These are phyloP conservation scores for Pyrrhia umbra DNA, from an alignment of 2,888 invertebrate genomes.

Conservation along the genomic window DNA sequence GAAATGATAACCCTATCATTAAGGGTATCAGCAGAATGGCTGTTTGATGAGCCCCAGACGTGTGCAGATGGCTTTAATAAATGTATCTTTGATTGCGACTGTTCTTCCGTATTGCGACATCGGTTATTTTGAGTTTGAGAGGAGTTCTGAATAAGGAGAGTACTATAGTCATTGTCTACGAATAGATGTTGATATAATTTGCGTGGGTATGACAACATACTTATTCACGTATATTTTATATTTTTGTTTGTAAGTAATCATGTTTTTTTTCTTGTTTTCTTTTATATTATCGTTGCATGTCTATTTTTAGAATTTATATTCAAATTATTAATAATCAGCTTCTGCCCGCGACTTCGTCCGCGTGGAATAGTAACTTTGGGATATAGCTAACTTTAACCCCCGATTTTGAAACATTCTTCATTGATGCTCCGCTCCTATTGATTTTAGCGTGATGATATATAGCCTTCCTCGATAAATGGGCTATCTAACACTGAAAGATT, in stretches of 20 bases:
- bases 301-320: too few species aligned
- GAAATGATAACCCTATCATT: slow-evolving; percentile 57
- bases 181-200: neutral
- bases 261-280: too few species aligned
- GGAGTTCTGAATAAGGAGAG: neutral
- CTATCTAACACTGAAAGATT: too few species aligned
- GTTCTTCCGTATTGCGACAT: slow-evolving; percentile 1
- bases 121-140: neutral
- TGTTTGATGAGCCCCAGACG: slow-evolving; percentile 51
- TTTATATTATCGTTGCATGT: too few species aligned
- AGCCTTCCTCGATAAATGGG: too few species aligned
- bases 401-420: too few species aligned
- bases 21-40: slow-evolving; percentile 52
- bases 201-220: neutral
- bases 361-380: too few species aligned
- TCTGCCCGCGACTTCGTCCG: too few species aligned
- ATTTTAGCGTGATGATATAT: too few species aligned
- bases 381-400: too few species aligned
- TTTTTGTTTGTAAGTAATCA: neutral
- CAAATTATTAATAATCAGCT: too few species aligned
- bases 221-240: neutral
- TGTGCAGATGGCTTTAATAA: slow-evolving; percentile 34
- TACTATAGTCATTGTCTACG: neutral
- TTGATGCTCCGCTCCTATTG: too few species aligned
- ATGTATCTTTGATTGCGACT: slow-evolving; percentile 15